Evolutionary conservation across 2,888 invertebrate genomes (phyloP).

Genomic region (Protonemura montana): DNA sequence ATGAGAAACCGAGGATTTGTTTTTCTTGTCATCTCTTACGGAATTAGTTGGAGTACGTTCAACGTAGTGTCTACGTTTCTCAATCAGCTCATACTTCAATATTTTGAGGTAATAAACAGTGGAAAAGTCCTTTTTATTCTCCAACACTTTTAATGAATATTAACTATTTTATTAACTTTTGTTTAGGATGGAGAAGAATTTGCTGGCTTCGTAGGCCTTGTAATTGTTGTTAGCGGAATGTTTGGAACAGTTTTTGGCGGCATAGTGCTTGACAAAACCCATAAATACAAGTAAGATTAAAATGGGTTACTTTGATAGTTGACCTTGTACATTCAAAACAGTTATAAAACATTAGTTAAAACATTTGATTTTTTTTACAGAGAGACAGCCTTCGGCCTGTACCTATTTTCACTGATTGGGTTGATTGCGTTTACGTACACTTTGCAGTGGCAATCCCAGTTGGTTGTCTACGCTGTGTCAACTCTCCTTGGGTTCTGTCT

Average conservation of each 20-base stretch:
- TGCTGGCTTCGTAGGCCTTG: slow-evolving; percentile 89
- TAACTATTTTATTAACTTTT: slow-evolving; percentile 23
- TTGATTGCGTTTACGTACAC: slow-evolving; percentile 94
- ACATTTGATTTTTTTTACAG: slow-evolving; percentile 59
- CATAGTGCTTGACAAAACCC: slow-evolving; percentile 88
- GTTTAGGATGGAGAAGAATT: slow-evolving; percentile 73
- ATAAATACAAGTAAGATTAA: slow-evolving; percentile 85
- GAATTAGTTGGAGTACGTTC: slow-evolving; percentile 94
- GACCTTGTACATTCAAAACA: too few species aligned
- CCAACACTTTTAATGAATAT: background rate
- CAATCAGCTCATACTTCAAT: slow-evolving; percentile 83
- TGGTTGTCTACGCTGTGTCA: slow-evolving; percentile 85
- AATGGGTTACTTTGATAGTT: too few species aligned
- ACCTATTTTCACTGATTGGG: slow-evolving; percentile 85
- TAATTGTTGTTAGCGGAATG: slow-evolving; percentile 93
- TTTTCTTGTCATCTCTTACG: slow-evolving; percentile 84
- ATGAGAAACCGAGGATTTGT: slow-evolving; percentile 82
- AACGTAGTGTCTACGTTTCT: slow-evolving; percentile 96
- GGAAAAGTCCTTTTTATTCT: slow-evolving; percentile 44
- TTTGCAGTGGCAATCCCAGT: slow-evolving; percentile 75
- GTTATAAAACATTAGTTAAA: too few species aligned
- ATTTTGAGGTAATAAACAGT: slow-evolving; percentile 74
- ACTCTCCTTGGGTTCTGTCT: slow-evolving; percentile 83
- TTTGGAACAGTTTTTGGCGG: slow-evolving; percentile 92
- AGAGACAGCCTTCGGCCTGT: slow-evolving; percentile 90